These are phyloP conservation scores for Paradisaea rubra DNA, from an alignment of 2,113 vertebrate species.

Conservation along the genomic window DNA sequence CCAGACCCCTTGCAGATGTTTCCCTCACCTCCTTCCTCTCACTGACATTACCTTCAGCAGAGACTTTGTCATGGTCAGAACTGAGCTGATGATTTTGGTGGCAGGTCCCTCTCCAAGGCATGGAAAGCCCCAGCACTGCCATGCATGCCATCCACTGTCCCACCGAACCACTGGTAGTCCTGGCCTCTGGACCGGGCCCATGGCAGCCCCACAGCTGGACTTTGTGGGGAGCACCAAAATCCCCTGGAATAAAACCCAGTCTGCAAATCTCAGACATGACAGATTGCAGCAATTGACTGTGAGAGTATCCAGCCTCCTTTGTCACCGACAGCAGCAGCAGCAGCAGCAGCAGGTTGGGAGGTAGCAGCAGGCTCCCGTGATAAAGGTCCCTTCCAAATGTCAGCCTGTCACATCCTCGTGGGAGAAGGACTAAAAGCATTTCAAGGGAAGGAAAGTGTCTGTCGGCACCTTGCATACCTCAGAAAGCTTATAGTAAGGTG, in stretches of 20 bases:
- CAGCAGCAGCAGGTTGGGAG: not conserved
- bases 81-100: not conserved
- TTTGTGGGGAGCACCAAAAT: not conserved
- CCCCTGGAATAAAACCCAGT: not conserved
- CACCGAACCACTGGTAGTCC: accelerated
- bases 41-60: not conserved
- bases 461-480: not conserved
- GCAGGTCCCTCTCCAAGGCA: not conserved
- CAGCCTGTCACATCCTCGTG: not conserved
- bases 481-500: not conserved
- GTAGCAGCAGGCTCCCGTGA: not conserved
- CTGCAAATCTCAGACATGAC: not conserved
- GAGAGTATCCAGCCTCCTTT: conserved; percentile 15
- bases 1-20: not conserved
- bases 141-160: accelerated
- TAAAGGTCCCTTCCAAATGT: conserved; percentile 15
- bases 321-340: not conserved
- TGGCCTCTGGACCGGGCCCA: accelerated
- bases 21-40: not conserved
- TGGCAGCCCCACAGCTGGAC: not conserved
- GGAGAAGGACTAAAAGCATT: conserved; percentile 15
- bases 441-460: not conserved
- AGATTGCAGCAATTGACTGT: not conserved
- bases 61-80: not conserved
- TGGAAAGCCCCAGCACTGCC: not conserved